phyloP scores from a whole-genome alignment of 2,888 invertebrate genomes.

The Auanema sp. region DNA sequence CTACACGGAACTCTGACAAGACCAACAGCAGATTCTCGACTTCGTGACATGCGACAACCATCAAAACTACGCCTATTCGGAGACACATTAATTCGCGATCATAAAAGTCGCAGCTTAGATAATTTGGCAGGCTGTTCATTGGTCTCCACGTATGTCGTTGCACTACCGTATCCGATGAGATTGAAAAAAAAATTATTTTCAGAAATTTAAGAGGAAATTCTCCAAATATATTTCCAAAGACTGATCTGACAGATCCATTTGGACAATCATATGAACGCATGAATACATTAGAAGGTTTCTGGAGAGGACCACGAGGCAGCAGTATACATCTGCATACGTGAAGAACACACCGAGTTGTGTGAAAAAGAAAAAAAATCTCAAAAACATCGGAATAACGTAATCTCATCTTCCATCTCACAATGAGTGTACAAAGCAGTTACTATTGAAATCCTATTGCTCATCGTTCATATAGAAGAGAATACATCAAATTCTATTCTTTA shows the following conservation, averaged over 20 bases:
- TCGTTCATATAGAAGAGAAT: too few relatives aligned
- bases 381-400: too few relatives aligned
- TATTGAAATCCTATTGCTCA: too few relatives aligned
- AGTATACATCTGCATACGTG: conserved; percentile 30
- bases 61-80: conserved; percentile 43
- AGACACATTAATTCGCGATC: conserved; percentile 40
- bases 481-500: too few relatives aligned
- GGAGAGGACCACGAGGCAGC: conserved; percentile 41
- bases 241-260: conserved; percentile 46
- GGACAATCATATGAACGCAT: conserved; percentile 49
- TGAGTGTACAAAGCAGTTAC: too few relatives aligned
- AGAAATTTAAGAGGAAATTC: conserved; percentile 12
- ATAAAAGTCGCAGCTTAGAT: conserved; percentile 40
- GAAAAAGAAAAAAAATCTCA: too few relatives aligned
- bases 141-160: conserved; percentile 35
- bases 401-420: too few relatives aligned
- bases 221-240: conserved; percentile 34
- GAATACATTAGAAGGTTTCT: conserved; percentile 48
- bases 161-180: conserved; percentile 16
- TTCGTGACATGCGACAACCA: conserved; percentile 35
- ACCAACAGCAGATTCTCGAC: neutral
- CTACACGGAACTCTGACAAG: too few relatives aligned
- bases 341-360: neutral
- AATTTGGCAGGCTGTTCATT: conserved; percentile 31
- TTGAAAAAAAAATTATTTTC: conserved; percentile 14